Base-by-base conservation (phyloP, 2,797 vertebrate species). In the Florisuga fusca region DNA sequence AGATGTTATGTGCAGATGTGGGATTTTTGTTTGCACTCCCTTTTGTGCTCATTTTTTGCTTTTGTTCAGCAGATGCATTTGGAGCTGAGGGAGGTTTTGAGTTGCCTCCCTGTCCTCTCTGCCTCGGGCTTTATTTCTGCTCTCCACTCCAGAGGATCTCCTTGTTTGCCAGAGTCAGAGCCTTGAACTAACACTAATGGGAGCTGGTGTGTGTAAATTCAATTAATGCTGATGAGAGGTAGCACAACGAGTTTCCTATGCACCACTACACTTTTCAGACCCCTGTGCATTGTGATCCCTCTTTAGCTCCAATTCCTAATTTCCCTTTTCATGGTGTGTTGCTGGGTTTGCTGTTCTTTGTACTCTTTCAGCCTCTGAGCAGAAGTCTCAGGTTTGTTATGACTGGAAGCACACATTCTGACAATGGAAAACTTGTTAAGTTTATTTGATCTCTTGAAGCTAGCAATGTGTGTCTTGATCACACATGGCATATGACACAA, bases 271-370 rank as follows among this genome's bases (percentile, higher is more conserved):
- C 34, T 41, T 68, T 78, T 90, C 43, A 84, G 68, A 77, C 29
- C 15, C 13, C 13, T 66, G 3, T 54, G 21, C 18, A 5, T 76
- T 89, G 58, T 53, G 51, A 4, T 17, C 81, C 34, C 3, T 7
- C 82, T 80, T 89, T 64, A 78, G 86, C 67, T 90, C 36, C 83
- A 61, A 75, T 92, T 84, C 58, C 78, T 68, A 58, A 86, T 91
- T 85, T 90, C 33, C 67, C 2, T 94, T 96, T 89, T 77, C 68
- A 72, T 61, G 54, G 27, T 59, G 41, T 54, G 19, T 3, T 78
- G 68, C 61, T 87, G 34, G 14, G 72, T 83, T 76, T 71, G 69
- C 59, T 63, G 6, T 69, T 78, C 33, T 34, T 54, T 61, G 8
- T 29, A 67, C 12, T 79, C 38, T 77, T 93, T 89, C 73, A 63